Evolutionary conservation across 2,888 invertebrate genomes (phyloP), one percentile per base, ranked within the genome.

Genomic region (Nemurella pictetii): DNA sequence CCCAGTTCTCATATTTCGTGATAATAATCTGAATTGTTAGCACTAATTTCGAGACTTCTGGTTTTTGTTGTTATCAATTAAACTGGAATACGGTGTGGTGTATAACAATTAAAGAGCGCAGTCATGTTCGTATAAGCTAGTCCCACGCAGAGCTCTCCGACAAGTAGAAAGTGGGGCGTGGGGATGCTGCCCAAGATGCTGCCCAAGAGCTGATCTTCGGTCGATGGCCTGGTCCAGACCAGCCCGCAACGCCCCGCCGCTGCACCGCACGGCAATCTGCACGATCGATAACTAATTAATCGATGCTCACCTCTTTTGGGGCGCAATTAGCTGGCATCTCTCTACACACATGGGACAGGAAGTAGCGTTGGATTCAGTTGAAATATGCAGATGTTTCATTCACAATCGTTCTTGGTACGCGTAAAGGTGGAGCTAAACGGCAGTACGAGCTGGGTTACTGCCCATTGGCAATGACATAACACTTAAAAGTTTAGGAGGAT

Each of bases 71-170:
- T 81, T 35, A 35, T 35, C 29, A 36, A 26, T n/a, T 36, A 26
- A n/a, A n/a, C 36, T 26, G 27, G 30, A n/a, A 5, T 81, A 27
- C 35, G 26, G 30, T 35, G n/a, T 81, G n/a, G 30, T 25, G 29
- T 35, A 7, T n/a, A 81, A 81, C 80, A 36, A 81, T 26, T 81
- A 32, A 36, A 81, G 3, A 27, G 78, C 35, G n/a, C 35, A 81
- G 80, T 81, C 35, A 81, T 81, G 80, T 78, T 78, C 29, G 75
- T 75, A 75, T 75, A 75, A 36, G 80, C 80, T 81, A 81, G 80
- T 81, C 80, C 80, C 80, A 81, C 80, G 80, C 80, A 25, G 55
- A 7, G 55, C 12, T 3, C 55, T 3, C 20, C 55, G 5, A n/a
- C n/a, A n/a, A n/a, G 3, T 15, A 36, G 80, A 81, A 81, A 81